phyloP scores from a whole-genome alignment of 1,140 invertebrate genomes.

The Aphidius gifuensis region DNA sequence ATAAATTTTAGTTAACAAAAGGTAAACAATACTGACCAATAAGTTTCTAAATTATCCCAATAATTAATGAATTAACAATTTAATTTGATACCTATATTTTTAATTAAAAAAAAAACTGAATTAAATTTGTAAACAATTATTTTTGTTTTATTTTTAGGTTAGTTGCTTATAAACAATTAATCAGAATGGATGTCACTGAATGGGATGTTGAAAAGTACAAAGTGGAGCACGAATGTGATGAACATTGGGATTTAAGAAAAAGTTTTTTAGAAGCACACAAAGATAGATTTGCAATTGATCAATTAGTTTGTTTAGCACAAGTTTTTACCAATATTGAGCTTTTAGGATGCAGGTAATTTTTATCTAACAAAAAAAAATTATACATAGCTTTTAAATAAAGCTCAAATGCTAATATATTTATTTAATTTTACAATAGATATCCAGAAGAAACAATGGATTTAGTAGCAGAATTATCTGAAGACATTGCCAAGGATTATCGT shows the following conservation, averaged over 20 bases:
- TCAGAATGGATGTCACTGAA: slow-evolving; percentile 24
- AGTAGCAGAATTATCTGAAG: slow-evolving; percentile 70
- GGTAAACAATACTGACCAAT: no score
- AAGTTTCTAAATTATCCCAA: no score
- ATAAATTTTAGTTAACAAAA: no score
- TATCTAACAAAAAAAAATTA: background rate
- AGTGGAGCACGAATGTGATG: slow-evolving; percentile 72
- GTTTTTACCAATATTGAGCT: slow-evolving; percentile 82
- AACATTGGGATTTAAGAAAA: slow-evolving; percentile 77
- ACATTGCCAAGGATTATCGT: slow-evolving; percentile 66
- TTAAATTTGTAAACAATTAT: background rate
- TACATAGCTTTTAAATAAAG: background rate
- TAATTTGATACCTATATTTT: no score
- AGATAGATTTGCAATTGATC: slow-evolving; percentile 68
- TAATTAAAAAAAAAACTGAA: no score
- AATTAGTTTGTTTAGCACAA: slow-evolving; percentile 76
- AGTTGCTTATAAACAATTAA: no score
- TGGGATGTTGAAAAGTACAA: slow-evolving; percentile 68
- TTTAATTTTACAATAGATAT: slow-evolving; percentile 59
- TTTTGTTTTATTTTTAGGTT: background rate
- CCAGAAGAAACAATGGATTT: slow-evolving; percentile 74
- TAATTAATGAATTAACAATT: no score
- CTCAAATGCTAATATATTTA: background rate
- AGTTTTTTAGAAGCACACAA: slow-evolving; percentile 74
- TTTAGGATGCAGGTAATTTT: slow-evolving; percentile 72